These are phyloP conservation scores for Pseudotriccus pelzelni DNA, from an alignment of 2,797 vertebrate genomes.

Conservation along the genomic window DNA sequence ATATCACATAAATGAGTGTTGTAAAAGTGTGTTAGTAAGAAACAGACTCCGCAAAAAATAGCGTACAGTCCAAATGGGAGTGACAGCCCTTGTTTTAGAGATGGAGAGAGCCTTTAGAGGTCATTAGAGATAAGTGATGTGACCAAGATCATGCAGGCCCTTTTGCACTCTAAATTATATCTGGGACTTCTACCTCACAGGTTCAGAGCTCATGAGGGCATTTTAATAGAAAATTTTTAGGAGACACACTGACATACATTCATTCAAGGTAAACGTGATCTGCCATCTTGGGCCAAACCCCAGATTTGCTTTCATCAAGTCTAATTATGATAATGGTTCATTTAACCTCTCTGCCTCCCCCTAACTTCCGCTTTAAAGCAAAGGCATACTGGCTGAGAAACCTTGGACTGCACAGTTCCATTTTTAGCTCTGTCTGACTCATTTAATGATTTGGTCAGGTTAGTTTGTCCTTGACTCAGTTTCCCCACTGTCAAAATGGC, in stretches of 20 bases:
- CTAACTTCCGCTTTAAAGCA: slow-evolving; percentile 51
- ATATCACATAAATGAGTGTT: not conserved
- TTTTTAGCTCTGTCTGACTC: slow-evolving; percentile 65
- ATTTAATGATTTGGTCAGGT: slow-evolving; percentile 56
- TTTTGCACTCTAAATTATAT: slow-evolving; percentile 38
- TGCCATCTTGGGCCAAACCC: slow-evolving; percentile 62
- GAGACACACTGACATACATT: slow-evolving; percentile 28
- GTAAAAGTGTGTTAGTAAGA: slow-evolving; percentile 21
- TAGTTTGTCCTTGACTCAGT: slow-evolving; percentile 69
- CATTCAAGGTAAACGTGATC: slow-evolving; percentile 54
- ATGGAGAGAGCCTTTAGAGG: slow-evolving; percentile 8
- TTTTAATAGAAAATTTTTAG: slow-evolving; percentile 52
- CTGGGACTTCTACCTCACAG: slow-evolving; percentile 2
- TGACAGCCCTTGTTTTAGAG: slow-evolving; percentile 29
- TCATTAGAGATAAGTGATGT: slow-evolving; percentile 41
- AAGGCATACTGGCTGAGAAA: slow-evolving; percentile 46
- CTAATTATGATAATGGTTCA: slow-evolving; percentile 67
- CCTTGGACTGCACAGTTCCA: slow-evolving; percentile 57
- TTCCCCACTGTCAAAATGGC: slow-evolving; percentile 56
- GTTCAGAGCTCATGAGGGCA: slow-evolving; percentile 17
- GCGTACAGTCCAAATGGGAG: not conserved
- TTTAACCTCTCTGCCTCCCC: slow-evolving; percentile 63
- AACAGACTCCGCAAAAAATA: slow-evolving; percentile 21
- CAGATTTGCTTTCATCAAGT: slow-evolving; percentile 66
- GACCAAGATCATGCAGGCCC: slow-evolving; percentile 23